Evolutionary conservation across 2,888 invertebrate genomes (phyloP), one percentile per base, ranked within the genome.

Genomic region (Julus scanicus): DNA sequence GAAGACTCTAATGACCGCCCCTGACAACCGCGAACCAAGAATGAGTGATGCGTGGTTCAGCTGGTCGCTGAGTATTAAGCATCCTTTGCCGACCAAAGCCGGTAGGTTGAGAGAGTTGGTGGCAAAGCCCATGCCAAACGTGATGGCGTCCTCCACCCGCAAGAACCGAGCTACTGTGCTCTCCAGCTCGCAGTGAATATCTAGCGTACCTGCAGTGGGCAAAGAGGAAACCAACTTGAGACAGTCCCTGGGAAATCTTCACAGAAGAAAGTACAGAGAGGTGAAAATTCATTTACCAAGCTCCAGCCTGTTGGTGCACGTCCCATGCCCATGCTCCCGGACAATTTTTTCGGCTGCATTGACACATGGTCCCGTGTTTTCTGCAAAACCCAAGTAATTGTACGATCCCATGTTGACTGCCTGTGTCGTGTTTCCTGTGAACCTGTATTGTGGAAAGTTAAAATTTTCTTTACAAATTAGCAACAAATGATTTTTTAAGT

Each of bases 301-400:
- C 93, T 99, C 98, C 89, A 95, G 94, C 88, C 97, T 94, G 87
- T 97, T 92, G 91, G 96, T 96, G 91, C 95, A 94, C 86, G 94
- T 93, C 29, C 96, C 95, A 87, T 97, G 93, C 9, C 99, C 99
- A 91, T 95, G 95, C 89, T 94, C 93, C 88, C 94, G 94, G 80
- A 96, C 94, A 13, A 95, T 93, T 88, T 94, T 93, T 90, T 95
- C 95, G 20, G 96, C 94, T 40, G 94, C 94, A 89, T 96, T 95
- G 17, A 97, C 96, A 92, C 96, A 96, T 2, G 94, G 94, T 1
- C 97, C 97, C 13, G 93, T 92, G 89, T 95, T 94, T 92, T 97
- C 95, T 13, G 99, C 98, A 93, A 99, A 99, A 5, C 99, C 99
- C 90, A 99, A 94, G 93, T 99, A 99, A 93, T 99, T 99, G 93